Evolutionary conservation across 1,140 invertebrate species (phyloP).

Genomic region (Neocloeon triangulifer): DNA sequence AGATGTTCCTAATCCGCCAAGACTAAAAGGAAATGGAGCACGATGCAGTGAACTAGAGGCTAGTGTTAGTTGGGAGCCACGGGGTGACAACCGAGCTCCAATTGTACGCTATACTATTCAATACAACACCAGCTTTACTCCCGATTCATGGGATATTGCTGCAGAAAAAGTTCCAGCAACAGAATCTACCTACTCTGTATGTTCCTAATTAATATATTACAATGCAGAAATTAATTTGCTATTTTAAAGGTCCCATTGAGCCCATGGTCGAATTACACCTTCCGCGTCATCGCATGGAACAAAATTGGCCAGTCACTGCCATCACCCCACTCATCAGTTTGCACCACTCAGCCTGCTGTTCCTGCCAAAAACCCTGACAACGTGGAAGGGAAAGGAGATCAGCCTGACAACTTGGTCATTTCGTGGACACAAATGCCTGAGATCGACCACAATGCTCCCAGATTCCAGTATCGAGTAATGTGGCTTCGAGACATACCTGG

Average conservation of each 20-base stretch:
- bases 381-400: constrained; percentile 70
- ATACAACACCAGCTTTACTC: constrained; percentile 84
- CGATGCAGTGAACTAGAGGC: constrained; percentile 49
- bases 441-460: constrained; percentile 88
- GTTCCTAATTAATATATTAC: no score
- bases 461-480: constrained; percentile 76
- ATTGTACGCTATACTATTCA: constrained; percentile 82
- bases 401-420: constrained; percentile 78
- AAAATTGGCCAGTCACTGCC: constrained; percentile 78
- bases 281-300: constrained; percentile 80
- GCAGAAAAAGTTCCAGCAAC: constrained; percentile 54
- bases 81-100: constrained; percentile 83
- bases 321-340: constrained; percentile 52
- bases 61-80: constrained; percentile 58
- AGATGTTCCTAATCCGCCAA: constrained; percentile 84
- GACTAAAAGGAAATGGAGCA: constrained; percentile 32
- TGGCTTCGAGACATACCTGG: constrained; percentile 62
- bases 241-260: constrained; percentile 36
- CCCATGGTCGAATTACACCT: constrained; percentile 93
- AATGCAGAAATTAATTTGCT: neutral
- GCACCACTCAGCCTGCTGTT: constrained; percentile 67
- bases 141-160: constrained; percentile 70
- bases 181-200: constrained; percentile 42
- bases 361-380: constrained; percentile 90
- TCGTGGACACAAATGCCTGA: constrained; percentile 92